Evolutionary conservation across 2,797 vertebrate species (phyloP), one percentile per base, ranked within the genome.

Genomic region (Lemur catta): DNA sequence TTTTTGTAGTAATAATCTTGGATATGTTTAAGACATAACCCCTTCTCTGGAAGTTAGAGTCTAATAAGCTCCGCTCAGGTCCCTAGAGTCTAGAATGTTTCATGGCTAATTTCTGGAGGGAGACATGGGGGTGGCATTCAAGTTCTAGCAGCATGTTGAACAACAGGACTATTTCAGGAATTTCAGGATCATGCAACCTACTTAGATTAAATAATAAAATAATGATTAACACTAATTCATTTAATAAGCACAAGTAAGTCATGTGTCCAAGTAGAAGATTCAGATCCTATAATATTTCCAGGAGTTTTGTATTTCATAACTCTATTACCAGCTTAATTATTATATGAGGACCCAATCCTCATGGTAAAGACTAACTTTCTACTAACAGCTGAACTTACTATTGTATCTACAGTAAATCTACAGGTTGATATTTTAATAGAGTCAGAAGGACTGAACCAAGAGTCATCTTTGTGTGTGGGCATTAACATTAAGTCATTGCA

Each of bases 21-120:
- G 18, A 85, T 98, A 11, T 94, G n/a, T 95, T 97, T 85, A 97
- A 98, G 87, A 96, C 65, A 87, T 94, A 98, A 92, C 38, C 22
- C 86, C 84, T 59, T 86, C 92, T 52, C 18, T 79, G 57, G 69
- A 97, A 95, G 59, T 0, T 30, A 57, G 24, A 87, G 12, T 30
- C 89, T 93, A 75, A 15, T 69, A 91, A 94, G 30, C 22, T 30
- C 35, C 30, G 35, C 2, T 41, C 4, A 59, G 7, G n/a, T 75
- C 26, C 20, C 7, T 3, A 14, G 35, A 88, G 28, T 9, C 24
- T 4, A 2, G 0, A 17, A 43, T 14, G 12, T 10, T 78, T 96
- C 30, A 79, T 46, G 4, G 46, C 0, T 8, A 93, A 79, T 92
- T 67, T 11, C 33, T 84, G 74, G 15, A 78, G 69, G 9, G 61